phyloP scores from a whole-genome alignment of 2,113 vertebrate species.

The Melanostigma gelatinosum region DNA sequence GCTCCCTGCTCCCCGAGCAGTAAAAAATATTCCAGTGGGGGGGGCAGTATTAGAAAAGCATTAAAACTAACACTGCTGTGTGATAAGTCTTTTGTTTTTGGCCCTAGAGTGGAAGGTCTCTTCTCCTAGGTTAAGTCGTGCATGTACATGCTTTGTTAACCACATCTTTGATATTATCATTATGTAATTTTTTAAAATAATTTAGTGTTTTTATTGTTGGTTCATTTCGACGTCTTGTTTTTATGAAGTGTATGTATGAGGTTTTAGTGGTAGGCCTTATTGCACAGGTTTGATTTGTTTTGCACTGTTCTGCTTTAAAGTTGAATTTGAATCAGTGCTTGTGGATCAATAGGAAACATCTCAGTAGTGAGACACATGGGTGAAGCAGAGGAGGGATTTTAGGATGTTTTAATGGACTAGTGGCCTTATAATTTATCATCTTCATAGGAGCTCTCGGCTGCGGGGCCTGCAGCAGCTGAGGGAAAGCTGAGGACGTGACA shows the following conservation, averaged over 20 bases:
- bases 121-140: slow-evolving; percentile 57
- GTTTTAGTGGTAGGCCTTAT: slow-evolving; percentile 76
- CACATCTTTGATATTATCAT: slow-evolving; percentile 60
- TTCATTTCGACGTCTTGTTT: slow-evolving; percentile 70
- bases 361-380: slow-evolving; percentile 32
- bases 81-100: slow-evolving; percentile 70
- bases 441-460: slow-evolving; percentile 52
- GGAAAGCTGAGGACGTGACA: slow-evolving; percentile 42
- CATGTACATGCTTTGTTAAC: slow-evolving; percentile 64
- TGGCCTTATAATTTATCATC: slow-evolving; percentile 77
- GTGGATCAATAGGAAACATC: slow-evolving; percentile 25
- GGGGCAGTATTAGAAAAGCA: slow-evolving; percentile 47
- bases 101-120: slow-evolving; percentile 64
- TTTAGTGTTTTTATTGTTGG: slow-evolving; percentile 64
- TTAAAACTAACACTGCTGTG: slow-evolving; percentile 63
- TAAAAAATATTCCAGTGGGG: slow-evolving; percentile 7
- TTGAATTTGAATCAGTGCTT: slow-evolving; percentile 52
- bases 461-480: slow-evolving; percentile 33
- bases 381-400: slow-evolving; percentile 44
- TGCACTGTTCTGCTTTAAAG: slow-evolving; percentile 84
- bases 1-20: slow-evolving; percentile 46
- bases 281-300: slow-evolving; percentile 82
- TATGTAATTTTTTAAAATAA: slow-evolving; percentile 73
- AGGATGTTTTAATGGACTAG: slow-evolving; percentile 73
- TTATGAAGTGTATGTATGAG: slow-evolving; percentile 42